A percentile compares a stretch with the other conserved stretches of the same genome.
Evolutionary conservation across 2,113 vertebrate species (phyloP).

Genomic region (Paraplagusia blochii): DNA sequence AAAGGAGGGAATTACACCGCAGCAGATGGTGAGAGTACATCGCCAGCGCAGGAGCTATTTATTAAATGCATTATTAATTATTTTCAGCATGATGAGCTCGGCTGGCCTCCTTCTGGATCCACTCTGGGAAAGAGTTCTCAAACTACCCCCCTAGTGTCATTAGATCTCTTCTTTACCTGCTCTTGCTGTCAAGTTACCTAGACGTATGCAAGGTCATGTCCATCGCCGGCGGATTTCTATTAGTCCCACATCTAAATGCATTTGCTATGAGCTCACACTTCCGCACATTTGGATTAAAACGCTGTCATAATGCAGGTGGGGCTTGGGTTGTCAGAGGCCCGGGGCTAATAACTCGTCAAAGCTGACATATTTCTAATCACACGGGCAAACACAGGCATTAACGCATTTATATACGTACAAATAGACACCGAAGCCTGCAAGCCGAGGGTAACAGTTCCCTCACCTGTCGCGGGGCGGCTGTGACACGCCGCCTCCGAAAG

Average conservation of each 20-base stretch:
- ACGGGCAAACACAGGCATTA: background rate
- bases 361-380: background rate
- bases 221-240: slow-evolving; percentile 12
- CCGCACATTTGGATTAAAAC: slow-evolving; percentile 13
- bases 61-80: slow-evolving; percentile 83
- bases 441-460: slow-evolving; percentile 56
- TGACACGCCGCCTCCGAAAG: slow-evolving; percentile 24
- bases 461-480: slow-evolving; percentile 44
- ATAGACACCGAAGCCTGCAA: slow-evolving; percentile 17
- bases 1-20: slow-evolving; percentile 69
- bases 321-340: slow-evolving; percentile 7
- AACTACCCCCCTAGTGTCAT: slow-evolving; percentile 52
- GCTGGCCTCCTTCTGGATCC: slow-evolving; percentile 67
- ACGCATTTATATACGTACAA: background rate
- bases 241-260: slow-evolving; percentile 19
- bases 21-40: slow-evolving; percentile 79
- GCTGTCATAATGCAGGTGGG: slow-evolving; percentile 6
- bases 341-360: slow-evolving; percentile 7
- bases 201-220: slow-evolving; percentile 34
- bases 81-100: slow-evolving; percentile 77
- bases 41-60: slow-evolving; percentile 77
- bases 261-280: slow-evolving; percentile 17
- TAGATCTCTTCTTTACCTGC: slow-evolving; percentile 37
- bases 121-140: slow-evolving; percentile 54
- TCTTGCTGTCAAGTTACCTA: slow-evolving; percentile 28